Evolutionary conservation across 1,140 invertebrate species (phyloP), one percentile per base, ranked within the genome.

Genomic region (Pseudomyrmex dendroicus): DNA sequence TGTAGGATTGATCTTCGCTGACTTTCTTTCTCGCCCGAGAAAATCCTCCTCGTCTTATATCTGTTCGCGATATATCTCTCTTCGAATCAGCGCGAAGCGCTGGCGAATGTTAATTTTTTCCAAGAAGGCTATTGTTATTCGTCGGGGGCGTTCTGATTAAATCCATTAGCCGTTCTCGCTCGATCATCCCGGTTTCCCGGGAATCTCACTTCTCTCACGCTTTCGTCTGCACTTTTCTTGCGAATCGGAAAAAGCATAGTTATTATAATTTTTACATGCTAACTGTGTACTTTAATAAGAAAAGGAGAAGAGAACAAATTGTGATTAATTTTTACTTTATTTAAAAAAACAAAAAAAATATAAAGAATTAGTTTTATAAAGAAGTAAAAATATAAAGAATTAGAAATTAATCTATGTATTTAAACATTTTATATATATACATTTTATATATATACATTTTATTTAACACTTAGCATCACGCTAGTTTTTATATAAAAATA

Each of bases 91-190:
- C 72, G 46, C 72, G 59, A 35, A 35, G 35, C 80, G 46, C 73
- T 52, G 63, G 25, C 74, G 54, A 84, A 91, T 90, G 91, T 91
- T 92, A 90, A 92, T 91, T 92, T 92, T 89, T 86, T 90, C 70
- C 35, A 73, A 52, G 85, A 83, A 87, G 78, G 74, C 82, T 86
- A 87, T 88, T 91, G 67, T 88, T 91, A 89, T 88, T 87, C 89
- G 61, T 12, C 57, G 20, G 35, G 8, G 63, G 35, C 54, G 50
- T 8, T 10, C 68, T 57, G 76, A 85, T 85, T 85, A 82, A 82
- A 82, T 84, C 77, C 35, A 66, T 61, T 73, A 63, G 15, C 22
- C 46, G 22, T 67, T 35, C 35, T 20, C 35, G 46, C 25, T 17
- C 22, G 35, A 77, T 56, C 25, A 59, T 72, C 46, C 68, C 20